A percentile compares a stretch with the other conserved stretches of the same genome.
Evolutionary conservation across 30 jellyfish, hydroid and myxozoan species (phyloP).

Genomic region (Euphysa ruthae): DNA sequence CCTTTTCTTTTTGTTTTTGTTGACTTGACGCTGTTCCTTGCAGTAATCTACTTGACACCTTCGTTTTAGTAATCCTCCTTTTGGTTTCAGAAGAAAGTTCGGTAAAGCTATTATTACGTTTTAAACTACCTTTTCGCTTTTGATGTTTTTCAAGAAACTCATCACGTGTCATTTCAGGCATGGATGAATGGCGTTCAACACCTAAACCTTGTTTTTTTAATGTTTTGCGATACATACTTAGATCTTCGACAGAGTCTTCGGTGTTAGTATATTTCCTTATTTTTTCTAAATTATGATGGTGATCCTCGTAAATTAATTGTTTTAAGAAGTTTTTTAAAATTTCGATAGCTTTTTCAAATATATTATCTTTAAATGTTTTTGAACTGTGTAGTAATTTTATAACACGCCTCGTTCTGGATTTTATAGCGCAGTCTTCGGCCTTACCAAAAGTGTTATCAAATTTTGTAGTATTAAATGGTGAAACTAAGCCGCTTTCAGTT

Average conservation of each 20-base stretch:
- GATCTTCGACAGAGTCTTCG: too few species aligned
- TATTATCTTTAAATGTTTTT: background rate
- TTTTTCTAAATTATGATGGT: background rate
- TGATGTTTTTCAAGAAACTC: slow-evolving; percentile 19
- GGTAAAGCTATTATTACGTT: slow-evolving; percentile 22
- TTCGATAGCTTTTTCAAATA: background rate
- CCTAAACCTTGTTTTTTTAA: slow-evolving; percentile 2
- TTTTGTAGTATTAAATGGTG: too few species aligned
- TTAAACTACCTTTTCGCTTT: background rate
- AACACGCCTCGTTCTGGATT: too few species aligned
- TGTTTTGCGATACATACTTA: slow-evolving; percentile 12
- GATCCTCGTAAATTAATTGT: background rate
- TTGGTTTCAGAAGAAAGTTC: background rate
- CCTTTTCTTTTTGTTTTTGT: slow-evolving; percentile 37
- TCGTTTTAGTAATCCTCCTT: slow-evolving; percentile 20
- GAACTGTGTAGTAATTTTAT: too few species aligned
- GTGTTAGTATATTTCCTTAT: background rate
- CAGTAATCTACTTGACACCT: slow-evolving; percentile 50
- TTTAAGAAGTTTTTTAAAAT: background rate
- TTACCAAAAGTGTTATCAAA: too few species aligned
- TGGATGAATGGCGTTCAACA: slow-evolving; percentile 21
- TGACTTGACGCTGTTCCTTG: slow-evolving; percentile 72
- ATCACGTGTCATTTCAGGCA: slow-evolving; percentile 35
- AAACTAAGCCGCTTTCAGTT: background rate
- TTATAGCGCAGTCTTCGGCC: too few species aligned